Percentiles rank a stretch among this genome's conserved stretches.
These are phyloP conservation scores for Crotalus horridus DNA, from an alignment of 2,113 vertebrate genomes.

Conservation along the genomic window DNA sequence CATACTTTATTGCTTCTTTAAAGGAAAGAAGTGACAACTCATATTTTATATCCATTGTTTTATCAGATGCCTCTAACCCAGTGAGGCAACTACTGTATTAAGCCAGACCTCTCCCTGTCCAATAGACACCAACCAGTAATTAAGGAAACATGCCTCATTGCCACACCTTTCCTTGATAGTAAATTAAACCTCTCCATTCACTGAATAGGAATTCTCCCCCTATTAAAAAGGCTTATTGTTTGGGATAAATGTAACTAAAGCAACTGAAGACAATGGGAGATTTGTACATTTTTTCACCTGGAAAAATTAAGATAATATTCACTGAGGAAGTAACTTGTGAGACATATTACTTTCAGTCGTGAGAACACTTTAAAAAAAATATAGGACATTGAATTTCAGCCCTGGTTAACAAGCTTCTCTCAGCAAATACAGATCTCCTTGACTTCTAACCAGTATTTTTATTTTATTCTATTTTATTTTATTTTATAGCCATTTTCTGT, in stretches of 20 bases:
- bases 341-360: neutral
- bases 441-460: neutral
- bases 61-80: neutral
- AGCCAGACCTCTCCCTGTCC: neutral
- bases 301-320: neutral
- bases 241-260: neutral
- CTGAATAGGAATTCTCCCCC: neutral
- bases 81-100: neutral
- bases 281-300: neutral
- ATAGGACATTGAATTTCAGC: neutral
- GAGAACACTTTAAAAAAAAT: neutral
- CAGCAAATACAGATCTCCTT: neutral
- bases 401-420: neutral
- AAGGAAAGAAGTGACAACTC: neutral
- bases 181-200: neutral
- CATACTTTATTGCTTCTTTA: neutral
- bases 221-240: neutral
- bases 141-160: neutral
- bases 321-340: neutral
- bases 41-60: neutral
- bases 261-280: neutral
- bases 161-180: neutral
- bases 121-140: neutral
- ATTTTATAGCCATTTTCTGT: neutral
- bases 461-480: constrained; percentile 9